phyloP scores from a whole-genome alignment of 1,140 invertebrate species.

The Sitobion miscanthi region DNA sequence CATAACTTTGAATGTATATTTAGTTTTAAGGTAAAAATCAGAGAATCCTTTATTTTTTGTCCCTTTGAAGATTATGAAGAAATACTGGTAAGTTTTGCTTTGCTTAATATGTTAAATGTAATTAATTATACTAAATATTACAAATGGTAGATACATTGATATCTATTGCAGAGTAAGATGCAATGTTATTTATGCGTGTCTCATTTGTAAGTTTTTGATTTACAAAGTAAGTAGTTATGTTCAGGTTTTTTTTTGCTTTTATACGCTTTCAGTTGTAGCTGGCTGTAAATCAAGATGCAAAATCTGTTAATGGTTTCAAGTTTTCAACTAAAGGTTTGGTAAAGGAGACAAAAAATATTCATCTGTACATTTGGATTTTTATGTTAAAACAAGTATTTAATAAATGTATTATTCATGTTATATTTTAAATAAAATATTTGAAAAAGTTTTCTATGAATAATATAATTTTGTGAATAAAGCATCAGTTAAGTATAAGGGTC shows the following conservation, averaged over 20 bases:
- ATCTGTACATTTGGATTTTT: slow-evolving; percentile 30
- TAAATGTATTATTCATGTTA: neutral
- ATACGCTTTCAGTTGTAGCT: slow-evolving; percentile 17
- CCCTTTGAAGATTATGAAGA: slow-evolving; percentile 49
- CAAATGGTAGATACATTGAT: neutral
- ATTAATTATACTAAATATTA: neutral
- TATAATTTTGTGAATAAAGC: neutral
- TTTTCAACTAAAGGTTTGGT: slow-evolving; percentile 21
- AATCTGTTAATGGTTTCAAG: neutral
- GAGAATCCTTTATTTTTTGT: slow-evolving; percentile 51
- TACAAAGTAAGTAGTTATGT: neutral
- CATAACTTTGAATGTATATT: neutral
- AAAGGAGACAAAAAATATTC: slow-evolving; percentile 49
- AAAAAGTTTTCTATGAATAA: neutral
- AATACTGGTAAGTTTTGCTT: slow-evolving; percentile 43
- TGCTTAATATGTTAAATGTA: neutral
- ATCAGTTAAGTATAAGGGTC: neutral
- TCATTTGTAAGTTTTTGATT: neutral
- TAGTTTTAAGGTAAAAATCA: slow-evolving; percentile 31
- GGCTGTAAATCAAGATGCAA: neutral
- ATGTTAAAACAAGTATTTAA: neutral
- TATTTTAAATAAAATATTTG: neutral
- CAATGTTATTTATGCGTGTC: neutral
- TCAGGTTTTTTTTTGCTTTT: neutral
- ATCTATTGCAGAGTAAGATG: neutral